Evolutionary conservation across 2,113 vertebrate species (phyloP).

Genomic region (Rhadina sibilatrix): DNA sequence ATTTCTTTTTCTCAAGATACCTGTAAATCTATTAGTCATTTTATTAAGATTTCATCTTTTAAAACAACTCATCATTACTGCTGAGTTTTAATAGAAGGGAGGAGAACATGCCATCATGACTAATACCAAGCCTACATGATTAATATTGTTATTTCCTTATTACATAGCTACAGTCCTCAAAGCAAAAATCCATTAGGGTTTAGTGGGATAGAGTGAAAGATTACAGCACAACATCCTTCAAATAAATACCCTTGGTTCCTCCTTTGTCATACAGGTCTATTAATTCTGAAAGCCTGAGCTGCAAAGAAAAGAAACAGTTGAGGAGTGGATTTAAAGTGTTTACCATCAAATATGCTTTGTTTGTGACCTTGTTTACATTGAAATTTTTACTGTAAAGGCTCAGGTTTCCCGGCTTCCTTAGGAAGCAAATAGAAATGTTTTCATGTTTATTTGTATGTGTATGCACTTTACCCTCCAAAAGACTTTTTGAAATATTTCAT

Average conservation of each 20-base stretch:
- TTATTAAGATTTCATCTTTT: conserved; percentile 4
- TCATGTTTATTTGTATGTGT: background rate
- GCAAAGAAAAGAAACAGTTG: background rate
- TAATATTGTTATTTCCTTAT: conserved; percentile 15
- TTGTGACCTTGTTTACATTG: background rate
- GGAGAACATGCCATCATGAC: background rate
- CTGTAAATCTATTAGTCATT: background rate
- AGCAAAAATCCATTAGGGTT: background rate
- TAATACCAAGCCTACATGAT: background rate
- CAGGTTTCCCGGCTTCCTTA: background rate
- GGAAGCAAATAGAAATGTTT: background rate
- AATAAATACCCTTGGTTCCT: background rate
- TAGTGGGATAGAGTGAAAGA: background rate
- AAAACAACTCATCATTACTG: background rate
- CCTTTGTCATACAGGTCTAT: background rate
- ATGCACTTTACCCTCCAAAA: background rate
- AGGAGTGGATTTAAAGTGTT: background rate
- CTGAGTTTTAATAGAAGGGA: background rate
- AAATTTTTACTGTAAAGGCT: background rate
- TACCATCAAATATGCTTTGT: background rate
- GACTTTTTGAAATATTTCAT: background rate
- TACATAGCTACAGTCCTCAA: background rate
- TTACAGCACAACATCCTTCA: background rate
- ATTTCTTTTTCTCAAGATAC: background rate
- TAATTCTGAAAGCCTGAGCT: background rate